Evolutionary conservation across 2,888 invertebrate genomes (phyloP), one percentile per base, ranked within the genome.

Genomic region (Aphodius sticticus): DNA sequence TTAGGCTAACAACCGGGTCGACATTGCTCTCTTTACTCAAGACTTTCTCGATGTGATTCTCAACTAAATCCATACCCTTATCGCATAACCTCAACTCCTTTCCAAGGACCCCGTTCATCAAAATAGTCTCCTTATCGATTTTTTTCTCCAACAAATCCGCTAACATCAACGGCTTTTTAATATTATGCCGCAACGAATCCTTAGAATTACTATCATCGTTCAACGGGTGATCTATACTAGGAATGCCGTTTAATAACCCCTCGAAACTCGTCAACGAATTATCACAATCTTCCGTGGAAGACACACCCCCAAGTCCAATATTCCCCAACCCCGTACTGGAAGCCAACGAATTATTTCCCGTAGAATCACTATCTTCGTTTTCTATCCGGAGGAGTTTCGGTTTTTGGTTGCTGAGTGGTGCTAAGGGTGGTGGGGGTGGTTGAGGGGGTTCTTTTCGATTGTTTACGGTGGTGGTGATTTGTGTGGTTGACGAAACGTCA

Each of bases 101-200:
- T 6, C 90, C 90, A 69, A 92, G 85, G 16, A 91, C 90, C 5
- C 93, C 93, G 85, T 93, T 93, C 84, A 92, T 85, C 70, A 92
- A 88, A 2, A 89, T 89, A 0, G 91, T 90, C 78, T 92, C 92
- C 80, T 92, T 92, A 76, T 92, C 92, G 12, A 92, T 91, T 87
- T 95, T 96, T 85, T 95, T 94, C 87, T 97, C 96, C 4, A 97
- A 90, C 77, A 96, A 89, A 87, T 96, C 96, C 0, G 96, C 96
- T 74, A 96, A 90, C 94, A 96, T 95, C 76, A 92, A 84, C 0
- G 91, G 91, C 88, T 95, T 95, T 85, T 94, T 94, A 86, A 88
- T 87, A 15, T 83, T 84, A 81, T 84, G 85, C 82, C 85, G 87
- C 76, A 87, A 83, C 72, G 88, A 88, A 84, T 89, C 91, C 86